Conservation (phyloP, 2,797 vertebrate genomes). For the Peromyscus attwateri region DNA sequence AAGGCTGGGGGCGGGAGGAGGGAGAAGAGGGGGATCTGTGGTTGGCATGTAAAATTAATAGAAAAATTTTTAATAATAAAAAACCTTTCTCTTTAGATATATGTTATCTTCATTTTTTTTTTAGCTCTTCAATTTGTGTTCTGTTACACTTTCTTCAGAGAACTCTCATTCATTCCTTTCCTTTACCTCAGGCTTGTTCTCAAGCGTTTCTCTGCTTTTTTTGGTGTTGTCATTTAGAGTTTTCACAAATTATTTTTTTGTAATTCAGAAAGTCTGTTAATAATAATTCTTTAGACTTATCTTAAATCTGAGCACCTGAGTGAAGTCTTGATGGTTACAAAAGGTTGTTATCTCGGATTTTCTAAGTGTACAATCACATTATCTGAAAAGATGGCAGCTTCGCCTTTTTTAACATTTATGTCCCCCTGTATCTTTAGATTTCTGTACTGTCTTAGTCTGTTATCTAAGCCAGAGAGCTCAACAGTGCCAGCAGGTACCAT, state of each 20-base stretch:
- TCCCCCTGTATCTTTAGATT: neutral
- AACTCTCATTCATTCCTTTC: neutral
- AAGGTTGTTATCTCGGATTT: neutral
- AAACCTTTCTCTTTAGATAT: neutral
- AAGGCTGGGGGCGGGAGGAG: too few species aligned
- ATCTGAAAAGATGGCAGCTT: neutral
- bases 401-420: neutral
- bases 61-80: neutral
- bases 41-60: too few species aligned
- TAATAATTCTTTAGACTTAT: neutral
- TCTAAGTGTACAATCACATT: neutral
- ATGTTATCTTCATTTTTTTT: neutral
- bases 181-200: neutral
- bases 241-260: slow-evolving; percentile 8
- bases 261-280: neutral
- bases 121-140: neutral
- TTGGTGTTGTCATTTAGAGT: neutral
- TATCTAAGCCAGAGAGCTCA: neutral
- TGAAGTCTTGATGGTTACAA: neutral
- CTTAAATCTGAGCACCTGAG: neutral
- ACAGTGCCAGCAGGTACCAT: neutral
- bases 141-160: neutral
- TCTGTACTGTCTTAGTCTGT: neutral
- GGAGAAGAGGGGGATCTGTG: too few species aligned
- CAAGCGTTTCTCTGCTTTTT: neutral